Conservation (phyloP, 2,888 invertebrate species). For the Criorhina ranunculi region DNA sequence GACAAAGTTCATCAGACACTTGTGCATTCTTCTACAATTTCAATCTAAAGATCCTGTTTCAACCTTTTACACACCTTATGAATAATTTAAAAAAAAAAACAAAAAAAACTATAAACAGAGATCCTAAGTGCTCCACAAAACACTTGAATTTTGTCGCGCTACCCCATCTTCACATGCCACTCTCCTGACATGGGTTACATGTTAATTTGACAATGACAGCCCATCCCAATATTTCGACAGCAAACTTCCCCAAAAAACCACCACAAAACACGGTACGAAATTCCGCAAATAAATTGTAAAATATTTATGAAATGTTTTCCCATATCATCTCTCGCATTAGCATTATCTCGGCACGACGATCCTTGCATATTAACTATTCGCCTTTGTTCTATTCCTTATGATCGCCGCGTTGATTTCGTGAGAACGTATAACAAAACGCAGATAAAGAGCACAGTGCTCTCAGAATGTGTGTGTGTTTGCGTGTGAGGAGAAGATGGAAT, state of each 20-base stretch:
- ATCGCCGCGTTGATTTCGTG: constrained; percentile 63
- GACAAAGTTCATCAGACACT: too few species aligned
- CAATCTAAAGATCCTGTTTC: too few species aligned
- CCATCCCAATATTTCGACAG: constrained; percentile 8
- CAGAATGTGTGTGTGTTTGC: neutral
- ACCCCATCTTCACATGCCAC: neutral
- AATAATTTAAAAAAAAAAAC: too few species aligned
- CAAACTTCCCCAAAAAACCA: neutral
- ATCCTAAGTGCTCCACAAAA: neutral
- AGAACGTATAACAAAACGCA: constrained; percentile 43
- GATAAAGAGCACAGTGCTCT: constrained; percentile 22
- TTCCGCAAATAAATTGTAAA: constrained; percentile 53
- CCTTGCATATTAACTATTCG: constrained; percentile 66
- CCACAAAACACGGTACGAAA: constrained; percentile 13
- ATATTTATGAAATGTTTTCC: constrained; percentile 70
- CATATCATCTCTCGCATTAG: constrained; percentile 73
- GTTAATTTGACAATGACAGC: neutral
- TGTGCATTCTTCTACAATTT: too few species aligned
- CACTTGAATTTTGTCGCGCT: neutral
- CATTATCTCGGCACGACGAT: constrained; percentile 65
- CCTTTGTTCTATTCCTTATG: constrained; percentile 40
- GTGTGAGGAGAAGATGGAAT: constrained; percentile 42
- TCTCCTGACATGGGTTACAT: neutral
- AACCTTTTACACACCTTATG: too few species aligned
- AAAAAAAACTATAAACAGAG: too few species aligned